Evolutionary conservation across 1,140 invertebrate genomes (phyloP).

Genomic region (Neodiprion pinetum): DNA sequence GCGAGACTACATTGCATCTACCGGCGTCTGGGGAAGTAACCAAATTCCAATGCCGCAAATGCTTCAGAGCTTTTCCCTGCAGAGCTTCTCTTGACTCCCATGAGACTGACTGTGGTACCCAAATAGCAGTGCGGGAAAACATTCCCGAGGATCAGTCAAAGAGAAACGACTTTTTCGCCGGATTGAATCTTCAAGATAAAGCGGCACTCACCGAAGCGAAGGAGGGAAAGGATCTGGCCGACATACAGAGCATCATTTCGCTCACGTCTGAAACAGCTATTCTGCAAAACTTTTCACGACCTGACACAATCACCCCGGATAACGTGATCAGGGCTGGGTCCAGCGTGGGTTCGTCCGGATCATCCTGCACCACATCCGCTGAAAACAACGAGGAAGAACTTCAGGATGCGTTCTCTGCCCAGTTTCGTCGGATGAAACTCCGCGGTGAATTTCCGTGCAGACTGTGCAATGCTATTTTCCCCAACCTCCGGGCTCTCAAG

Average conservation of each 20-base stretch:
- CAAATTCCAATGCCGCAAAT: constrained; percentile 76
- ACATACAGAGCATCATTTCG: constrained; percentile 82
- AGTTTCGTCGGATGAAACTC: constrained; percentile 85
- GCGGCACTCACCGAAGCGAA: constrained; percentile 56
- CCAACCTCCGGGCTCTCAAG: constrained; percentile 87
- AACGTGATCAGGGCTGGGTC: constrained; percentile 43
- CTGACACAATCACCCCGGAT: constrained; percentile 52
- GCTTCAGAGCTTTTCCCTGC: constrained; percentile 78
- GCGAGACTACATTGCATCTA: constrained; percentile 73
- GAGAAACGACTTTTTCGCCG: constrained; percentile 81
- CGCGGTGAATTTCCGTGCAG: constrained; percentile 89
- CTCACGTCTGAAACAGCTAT: constrained; percentile 71
- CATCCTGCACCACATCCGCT: constrained; percentile 49
- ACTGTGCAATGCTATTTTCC: constrained; percentile 82
- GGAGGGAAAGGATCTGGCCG: constrained; percentile 76
- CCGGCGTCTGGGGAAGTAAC: constrained; percentile 67
- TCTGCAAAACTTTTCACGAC: constrained; percentile 63
- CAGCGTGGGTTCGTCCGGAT: constrained; percentile 48
- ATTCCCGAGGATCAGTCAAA: constrained; percentile 62
- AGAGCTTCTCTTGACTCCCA: constrained; percentile 74
- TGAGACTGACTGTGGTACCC: constrained; percentile 63
- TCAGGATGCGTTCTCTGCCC: constrained; percentile 80
- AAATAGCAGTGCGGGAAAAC: constrained; percentile 30
- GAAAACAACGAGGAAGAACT: constrained; percentile 74
- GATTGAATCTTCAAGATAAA: constrained; percentile 78